phyloP scores from a whole-genome alignment of 2,113 vertebrate species.

The Suncus etruscus region DNA sequence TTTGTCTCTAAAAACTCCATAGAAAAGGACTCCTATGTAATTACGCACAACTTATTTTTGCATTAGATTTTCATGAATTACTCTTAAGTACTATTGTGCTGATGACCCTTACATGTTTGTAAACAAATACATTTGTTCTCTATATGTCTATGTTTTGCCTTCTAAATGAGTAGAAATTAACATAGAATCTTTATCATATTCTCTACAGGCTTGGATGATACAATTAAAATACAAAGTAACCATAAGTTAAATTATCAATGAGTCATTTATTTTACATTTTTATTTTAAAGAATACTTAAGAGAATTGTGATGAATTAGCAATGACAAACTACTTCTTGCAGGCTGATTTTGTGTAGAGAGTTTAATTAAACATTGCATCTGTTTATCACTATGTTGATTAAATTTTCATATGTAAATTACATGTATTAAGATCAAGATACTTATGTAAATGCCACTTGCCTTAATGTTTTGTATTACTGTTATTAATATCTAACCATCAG shows the following conservation, averaged over 20 bases:
- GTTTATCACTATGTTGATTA: conserved; percentile 93
- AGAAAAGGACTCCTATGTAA: conserved; percentile 79
- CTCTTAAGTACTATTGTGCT: conserved; percentile 75
- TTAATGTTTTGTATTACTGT: conserved; percentile 92
- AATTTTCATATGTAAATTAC: conserved; percentile 94
- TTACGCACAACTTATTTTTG: conserved; percentile 82
- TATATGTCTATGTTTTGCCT: conserved; percentile 84
- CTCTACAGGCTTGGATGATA: conserved; percentile 90
- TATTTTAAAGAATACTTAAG: conserved; percentile 92
- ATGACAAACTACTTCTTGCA: conserved; percentile 91
- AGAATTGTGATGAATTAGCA: conserved; percentile 93
- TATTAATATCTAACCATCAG: conserved; percentile 91
- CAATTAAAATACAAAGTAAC: conserved; percentile 88
- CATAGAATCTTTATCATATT: conserved; percentile 87
- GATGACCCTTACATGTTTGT: conserved; percentile 85
- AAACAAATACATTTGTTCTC: conserved; percentile 89
- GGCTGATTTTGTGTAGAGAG: conserved; percentile 91
- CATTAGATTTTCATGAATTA: conserved; percentile 87
- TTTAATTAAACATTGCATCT: conserved; percentile 94
- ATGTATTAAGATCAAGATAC: conserved; percentile 93
- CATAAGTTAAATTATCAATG: conserved; percentile 92
- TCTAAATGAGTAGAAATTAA: conserved; percentile 86
- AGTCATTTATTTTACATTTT: conserved; percentile 92
- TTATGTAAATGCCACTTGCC: conserved; percentile 93
- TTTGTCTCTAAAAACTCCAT: conserved; percentile 84